Conservation (phyloP, 1,140 invertebrate species). For the Aphidius ervi region DNA sequence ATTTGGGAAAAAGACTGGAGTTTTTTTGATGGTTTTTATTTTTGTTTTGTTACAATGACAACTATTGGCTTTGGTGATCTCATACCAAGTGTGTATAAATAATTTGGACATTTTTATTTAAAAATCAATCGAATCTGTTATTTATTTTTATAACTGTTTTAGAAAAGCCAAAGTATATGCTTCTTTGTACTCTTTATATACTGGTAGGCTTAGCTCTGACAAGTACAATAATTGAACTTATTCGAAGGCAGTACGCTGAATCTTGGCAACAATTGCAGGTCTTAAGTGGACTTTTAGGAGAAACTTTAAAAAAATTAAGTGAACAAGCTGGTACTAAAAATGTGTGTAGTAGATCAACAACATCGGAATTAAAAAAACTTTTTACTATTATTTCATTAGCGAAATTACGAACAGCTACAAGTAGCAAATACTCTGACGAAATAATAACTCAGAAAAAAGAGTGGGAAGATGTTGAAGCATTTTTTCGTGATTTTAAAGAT, state of each 20-base stretch:
- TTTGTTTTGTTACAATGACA: conserved; percentile 92
- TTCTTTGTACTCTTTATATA: conserved; percentile 88
- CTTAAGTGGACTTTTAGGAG: conserved; percentile 72
- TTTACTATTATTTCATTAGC: conserved; percentile 42
- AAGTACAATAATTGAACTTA: conserved; percentile 90
- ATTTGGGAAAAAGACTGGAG: conserved; percentile 83
- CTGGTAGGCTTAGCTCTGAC: conserved; percentile 89
- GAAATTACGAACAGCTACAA: conserved; percentile 27
- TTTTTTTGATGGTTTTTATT: conserved; percentile 91
- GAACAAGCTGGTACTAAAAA: conserved; percentile 69
- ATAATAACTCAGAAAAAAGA: conserved; percentile 27
- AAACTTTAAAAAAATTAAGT: conserved; percentile 69
- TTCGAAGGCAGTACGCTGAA: conserved; percentile 77
- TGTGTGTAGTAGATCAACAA: conserved; percentile 56
- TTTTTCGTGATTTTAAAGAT: conserved; percentile 68
- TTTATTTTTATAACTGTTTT: conserved; percentile 25
- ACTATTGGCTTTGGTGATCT: conserved; percentile 91
- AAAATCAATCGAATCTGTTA: not conserved
- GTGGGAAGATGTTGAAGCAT: conserved; percentile 56
- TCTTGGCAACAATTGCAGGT: conserved; percentile 78
- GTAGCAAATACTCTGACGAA: too few relatives aligned
- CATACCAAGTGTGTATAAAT: conserved; percentile 69
- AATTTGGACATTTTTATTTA: not conserved
- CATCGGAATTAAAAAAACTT: conserved; percentile 57
- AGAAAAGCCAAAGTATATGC: conserved; percentile 84